Evolutionary conservation across 2,888 invertebrate species (phyloP).

Genomic region (Rhagophthalmus giganteus): DNA sequence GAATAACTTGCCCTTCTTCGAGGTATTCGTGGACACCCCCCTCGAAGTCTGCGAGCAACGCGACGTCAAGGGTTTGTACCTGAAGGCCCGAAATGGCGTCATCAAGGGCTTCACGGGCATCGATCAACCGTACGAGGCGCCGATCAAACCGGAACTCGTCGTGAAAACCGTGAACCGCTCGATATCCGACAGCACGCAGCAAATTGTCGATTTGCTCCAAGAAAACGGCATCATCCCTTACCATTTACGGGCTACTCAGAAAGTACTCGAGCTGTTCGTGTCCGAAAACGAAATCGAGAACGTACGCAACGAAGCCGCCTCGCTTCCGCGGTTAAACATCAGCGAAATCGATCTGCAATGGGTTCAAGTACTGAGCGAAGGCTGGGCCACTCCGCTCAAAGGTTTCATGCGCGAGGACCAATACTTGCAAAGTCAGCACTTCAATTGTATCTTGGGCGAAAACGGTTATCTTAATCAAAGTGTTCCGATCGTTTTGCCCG

Average conservation of each 20-base stretch:
- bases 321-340: constrained; percentile 75
- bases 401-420: constrained; percentile 98
- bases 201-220: constrained; percentile 83
- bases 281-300: constrained; percentile 65
- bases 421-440: constrained; percentile 87
- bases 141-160: constrained; percentile 81
- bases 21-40: constrained; percentile 96
- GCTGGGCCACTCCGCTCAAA: constrained; percentile 94
- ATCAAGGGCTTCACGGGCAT: constrained; percentile 91
- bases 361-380: constrained; percentile 89
- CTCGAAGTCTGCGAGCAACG: constrained; percentile 90
- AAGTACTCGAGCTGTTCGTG: constrained; percentile 81
- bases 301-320: constrained; percentile 71
- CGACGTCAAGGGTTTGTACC: constrained; percentile 96
- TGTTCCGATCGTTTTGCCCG: constrained; percentile 89
- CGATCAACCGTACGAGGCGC: constrained; percentile 90
- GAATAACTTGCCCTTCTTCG: constrained; percentile 86
- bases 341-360: constrained; percentile 88
- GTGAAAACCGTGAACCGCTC: constrained; percentile 81
- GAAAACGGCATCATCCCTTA: constrained; percentile 72
- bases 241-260: constrained; percentile 51
- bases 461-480: constrained; percentile 81
- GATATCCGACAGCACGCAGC: constrained; percentile 83
- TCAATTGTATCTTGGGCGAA: constrained; percentile 81
- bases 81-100: constrained; percentile 92